Evolutionary conservation across 2,888 invertebrate species (phyloP).

Genomic region (Baccha elongata): DNA sequence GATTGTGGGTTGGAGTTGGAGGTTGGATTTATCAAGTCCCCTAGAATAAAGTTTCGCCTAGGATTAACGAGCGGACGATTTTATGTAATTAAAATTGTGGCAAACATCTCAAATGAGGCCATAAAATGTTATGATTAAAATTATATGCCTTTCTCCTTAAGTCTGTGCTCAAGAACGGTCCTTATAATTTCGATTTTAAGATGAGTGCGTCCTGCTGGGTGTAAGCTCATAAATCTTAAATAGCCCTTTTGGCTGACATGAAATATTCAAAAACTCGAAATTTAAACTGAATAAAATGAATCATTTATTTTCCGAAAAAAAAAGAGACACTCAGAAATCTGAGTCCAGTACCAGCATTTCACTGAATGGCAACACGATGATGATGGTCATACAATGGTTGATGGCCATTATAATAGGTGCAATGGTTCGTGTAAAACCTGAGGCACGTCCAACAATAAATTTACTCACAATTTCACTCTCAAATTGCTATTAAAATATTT

Average conservation of each 20-base stretch:
- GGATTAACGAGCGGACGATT: slow-evolving; percentile 42
- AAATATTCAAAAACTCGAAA: neutral
- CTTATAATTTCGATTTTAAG: slow-evolving; percentile 6
- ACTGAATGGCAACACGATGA: neutral
- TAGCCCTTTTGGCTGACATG: neutral
- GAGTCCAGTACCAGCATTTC: neutral
- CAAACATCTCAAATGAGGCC: slow-evolving; percentile 57
- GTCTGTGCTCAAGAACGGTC: slow-evolving; percentile 9
- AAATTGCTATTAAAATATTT: slow-evolving; percentile 65
- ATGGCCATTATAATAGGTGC: slow-evolving; percentile 45
- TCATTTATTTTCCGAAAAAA: neutral
- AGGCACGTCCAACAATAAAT: slow-evolving; percentile 58
- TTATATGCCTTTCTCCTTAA: slow-evolving; percentile 17
- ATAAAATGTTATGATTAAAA: slow-evolving; percentile 61
- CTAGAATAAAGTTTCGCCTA: slow-evolving; percentile 5
- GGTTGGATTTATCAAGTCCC: slow-evolving; percentile 22
- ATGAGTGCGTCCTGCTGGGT: slow-evolving; percentile 2
- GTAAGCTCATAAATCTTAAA: slow-evolving; percentile 8
- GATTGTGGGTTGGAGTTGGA: neutral
- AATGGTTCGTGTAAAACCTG: slow-evolving; percentile 10
- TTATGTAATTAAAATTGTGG: slow-evolving; percentile 67
- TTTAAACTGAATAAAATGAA: too few species aligned
- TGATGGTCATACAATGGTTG: too few species aligned
- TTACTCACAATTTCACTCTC: slow-evolving; percentile 60
- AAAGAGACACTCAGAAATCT: slow-evolving; percentile 18